Evolutionary conservation across 2,797 vertebrate species (phyloP).

Genomic region (Astyanax mexicanus): DNA sequence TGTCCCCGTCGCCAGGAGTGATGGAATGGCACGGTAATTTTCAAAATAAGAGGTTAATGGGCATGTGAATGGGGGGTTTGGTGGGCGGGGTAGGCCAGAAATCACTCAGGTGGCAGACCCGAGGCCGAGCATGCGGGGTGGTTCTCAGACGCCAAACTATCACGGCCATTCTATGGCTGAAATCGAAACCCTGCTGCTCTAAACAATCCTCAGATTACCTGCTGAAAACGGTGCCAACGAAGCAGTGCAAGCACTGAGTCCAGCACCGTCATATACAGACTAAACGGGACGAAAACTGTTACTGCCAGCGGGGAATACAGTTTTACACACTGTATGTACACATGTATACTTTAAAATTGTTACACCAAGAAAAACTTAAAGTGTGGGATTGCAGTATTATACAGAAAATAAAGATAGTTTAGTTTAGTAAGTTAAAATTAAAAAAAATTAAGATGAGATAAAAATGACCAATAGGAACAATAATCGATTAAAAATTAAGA

Average conservation of each 20-base stretch:
- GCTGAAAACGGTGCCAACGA: neutral
- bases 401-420: no score
- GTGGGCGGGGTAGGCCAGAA: neutral
- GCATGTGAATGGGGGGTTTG: slow-evolving; percentile 1
- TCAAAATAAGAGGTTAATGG: slow-evolving; percentile 48
- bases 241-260: neutral
- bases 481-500: no score
- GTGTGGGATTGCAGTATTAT: no score
- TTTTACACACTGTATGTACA: no score
- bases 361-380: no score
- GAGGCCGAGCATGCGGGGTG: neutral
- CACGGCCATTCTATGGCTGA: slow-evolving; percentile 1
- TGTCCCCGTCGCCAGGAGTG: slow-evolving; percentile 41
- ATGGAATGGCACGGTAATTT: slow-evolving; percentile 54
- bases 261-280: neutral
- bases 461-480: no score
- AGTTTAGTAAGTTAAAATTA: no score
- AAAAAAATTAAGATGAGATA: no score
- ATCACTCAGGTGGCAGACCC: neutral
- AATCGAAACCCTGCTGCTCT: neutral
- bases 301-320: no score
- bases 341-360: no score
- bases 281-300: no score
- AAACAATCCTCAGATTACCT: slow-evolving; percentile 10
- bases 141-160: neutral